Base-by-base conservation (phyloP, 2,797 vertebrate genomes). In the Sorex maritimensis region DNA sequence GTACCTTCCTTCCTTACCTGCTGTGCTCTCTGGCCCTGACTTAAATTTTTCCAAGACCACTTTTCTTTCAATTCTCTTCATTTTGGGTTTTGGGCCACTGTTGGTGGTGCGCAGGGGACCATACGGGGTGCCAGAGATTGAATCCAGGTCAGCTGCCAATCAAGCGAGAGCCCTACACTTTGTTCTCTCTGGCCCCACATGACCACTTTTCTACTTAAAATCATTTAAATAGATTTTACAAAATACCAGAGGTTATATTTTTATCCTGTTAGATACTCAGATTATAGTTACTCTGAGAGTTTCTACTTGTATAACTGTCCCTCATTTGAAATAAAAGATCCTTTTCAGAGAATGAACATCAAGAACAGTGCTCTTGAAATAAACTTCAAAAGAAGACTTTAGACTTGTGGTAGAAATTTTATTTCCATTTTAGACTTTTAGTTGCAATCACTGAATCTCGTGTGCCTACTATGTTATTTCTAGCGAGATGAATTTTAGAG, bases 351-450 rank as follows among this genome's bases (percentile, higher is more conserved):
- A 83, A 73, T 89, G 46, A 81, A 0, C 88, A 80, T 93, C 63
- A 88, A 77, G 83, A 93, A 74, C 15, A 61, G 77, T 67, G 30
- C 80, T 93, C 81, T 86, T 95, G 82, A 95, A 71, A 84, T 95
- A 90, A 90, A 95, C 77, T 88, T 95, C 72, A 94, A 55, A 61
- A 94, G 81, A 81, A 75, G 49, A 88, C 68, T 90, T 61, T 90
- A 34, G 49, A 49, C 44, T 83, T 77, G 68, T 28, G 34, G 19
- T 90, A 75, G 69, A 90, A 88, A 87, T 96, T 94, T 93, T 55
- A 95, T 94, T 94, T 93, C 63, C 58, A 84, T 68, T 93, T 94
- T 93, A 88, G 88, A 83, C 75, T 79, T 90, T 85, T 55, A 90
- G 68, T 88, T 91, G 28, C 0, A 81, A 34, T 72, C 19, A 67